phyloP scores from a whole-genome alignment of 2,113 vertebrate species.

The Aphyosemion australe region DNA sequence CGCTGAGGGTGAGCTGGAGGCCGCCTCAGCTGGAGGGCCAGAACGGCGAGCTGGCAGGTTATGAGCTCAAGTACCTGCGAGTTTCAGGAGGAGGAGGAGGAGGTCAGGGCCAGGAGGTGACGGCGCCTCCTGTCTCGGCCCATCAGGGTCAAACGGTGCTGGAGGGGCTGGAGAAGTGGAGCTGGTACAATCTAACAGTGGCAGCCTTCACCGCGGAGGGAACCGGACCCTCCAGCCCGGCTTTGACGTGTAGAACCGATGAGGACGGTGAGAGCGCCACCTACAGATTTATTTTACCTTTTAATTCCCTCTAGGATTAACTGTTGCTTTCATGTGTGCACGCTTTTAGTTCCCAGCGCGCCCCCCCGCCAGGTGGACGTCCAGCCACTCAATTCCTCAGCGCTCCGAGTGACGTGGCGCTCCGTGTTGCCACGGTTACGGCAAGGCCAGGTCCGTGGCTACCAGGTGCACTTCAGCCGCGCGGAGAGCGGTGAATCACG shows the following conservation, averaged over 20 bases:
- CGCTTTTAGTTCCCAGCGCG: slow-evolving; percentile 85
- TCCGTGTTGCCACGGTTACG: slow-evolving; percentile 87
- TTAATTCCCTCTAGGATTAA: slow-evolving; percentile 40
- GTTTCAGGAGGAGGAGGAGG: slow-evolving; percentile 77
- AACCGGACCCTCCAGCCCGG: slow-evolving; percentile 86
- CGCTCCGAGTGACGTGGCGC: slow-evolving; percentile 89
- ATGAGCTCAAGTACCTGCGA: slow-evolving; percentile 89
- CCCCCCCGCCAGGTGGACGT: slow-evolving; percentile 92
- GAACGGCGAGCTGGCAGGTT: slow-evolving; percentile 89
- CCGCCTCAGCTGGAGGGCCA: slow-evolving; percentile 87
- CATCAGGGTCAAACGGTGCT: slow-evolving; percentile 82
- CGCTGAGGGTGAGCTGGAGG: slow-evolving; percentile 94
- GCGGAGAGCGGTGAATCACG: slow-evolving; percentile 87
- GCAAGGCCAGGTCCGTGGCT: slow-evolving; percentile 92
- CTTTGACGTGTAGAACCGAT: slow-evolving; percentile 87
- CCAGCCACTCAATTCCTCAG: slow-evolving; percentile 88
- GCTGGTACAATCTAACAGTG: slow-evolving; percentile 88
- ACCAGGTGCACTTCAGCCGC: slow-evolving; percentile 92
- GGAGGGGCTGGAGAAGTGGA: slow-evolving; percentile 92
- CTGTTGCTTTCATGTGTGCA: slow-evolving; percentile 52
- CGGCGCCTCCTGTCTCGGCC: slow-evolving; percentile 85
- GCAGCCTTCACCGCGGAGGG: slow-evolving; percentile 87
- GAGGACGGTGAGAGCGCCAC: slow-evolving; percentile 85
- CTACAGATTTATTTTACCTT: slow-evolving; percentile 43
- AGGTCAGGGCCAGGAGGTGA: slow-evolving; percentile 67